These are phyloP conservation scores for Gymnocypris eckloni DNA, from an alignment of 2,797 vertebrate genomes.

Conservation along the genomic window DNA sequence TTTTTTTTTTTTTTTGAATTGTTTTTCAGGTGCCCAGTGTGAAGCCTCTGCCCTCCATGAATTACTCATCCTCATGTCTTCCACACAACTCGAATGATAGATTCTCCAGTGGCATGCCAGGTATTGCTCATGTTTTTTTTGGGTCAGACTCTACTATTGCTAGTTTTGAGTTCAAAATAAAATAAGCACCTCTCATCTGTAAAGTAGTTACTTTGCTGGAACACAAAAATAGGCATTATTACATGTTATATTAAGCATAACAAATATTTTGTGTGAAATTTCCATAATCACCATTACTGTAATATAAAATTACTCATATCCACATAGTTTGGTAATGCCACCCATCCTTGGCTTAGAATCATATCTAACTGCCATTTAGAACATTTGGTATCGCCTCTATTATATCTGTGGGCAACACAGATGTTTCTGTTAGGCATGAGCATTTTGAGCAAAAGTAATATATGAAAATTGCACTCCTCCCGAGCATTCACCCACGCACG, in stretches of 20 bases:
- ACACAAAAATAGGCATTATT: neutral
- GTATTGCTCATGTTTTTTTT: slow-evolving; percentile 1
- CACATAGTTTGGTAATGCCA: neutral
- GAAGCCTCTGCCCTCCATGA: slow-evolving; percentile 52
- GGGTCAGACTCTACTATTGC: too few relatives aligned
- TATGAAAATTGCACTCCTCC: too few relatives aligned
- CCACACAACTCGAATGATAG: slow-evolving; percentile 61
- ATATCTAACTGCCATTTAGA: neutral
- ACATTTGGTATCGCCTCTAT: neutral
- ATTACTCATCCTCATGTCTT: slow-evolving; percentile 57
- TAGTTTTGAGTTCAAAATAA: neutral
- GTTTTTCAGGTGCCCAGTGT: slow-evolving; percentile 66
- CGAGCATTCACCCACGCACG: too few relatives aligned
- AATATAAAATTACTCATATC: neutral
- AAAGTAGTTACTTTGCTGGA: neutral
- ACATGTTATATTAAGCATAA: neutral
- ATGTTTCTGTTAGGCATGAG: neutral
- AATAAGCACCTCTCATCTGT: neutral
- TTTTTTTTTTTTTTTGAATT: slow-evolving; percentile 4
- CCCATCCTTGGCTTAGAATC: neutral
- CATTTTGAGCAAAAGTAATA: too few relatives aligned
- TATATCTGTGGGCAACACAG: neutral
- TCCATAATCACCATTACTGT: neutral
- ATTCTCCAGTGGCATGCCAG: slow-evolving; percentile 63
- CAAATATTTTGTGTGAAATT: neutral